Percentiles rank a stretch among this genome's conserved stretches.
Evolutionary conservation across 1,140 invertebrate genomes (phyloP).

Genomic region (Drosophila seguyi): DNA sequence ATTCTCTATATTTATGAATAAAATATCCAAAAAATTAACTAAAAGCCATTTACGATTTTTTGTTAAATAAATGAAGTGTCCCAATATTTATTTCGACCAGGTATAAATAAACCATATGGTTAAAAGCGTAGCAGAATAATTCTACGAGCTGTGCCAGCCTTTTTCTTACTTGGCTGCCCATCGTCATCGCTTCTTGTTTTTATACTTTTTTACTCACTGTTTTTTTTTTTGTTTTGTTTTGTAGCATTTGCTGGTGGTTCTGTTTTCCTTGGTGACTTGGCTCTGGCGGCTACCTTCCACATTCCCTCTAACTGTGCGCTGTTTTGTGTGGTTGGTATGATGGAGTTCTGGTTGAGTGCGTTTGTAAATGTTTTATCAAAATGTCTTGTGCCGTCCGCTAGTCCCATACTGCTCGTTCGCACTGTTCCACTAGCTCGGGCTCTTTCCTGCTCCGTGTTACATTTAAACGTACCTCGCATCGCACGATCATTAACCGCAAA

Average conservation of each 20-base stretch:
- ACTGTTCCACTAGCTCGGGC: background rate
- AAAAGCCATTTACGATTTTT: too few species aligned
- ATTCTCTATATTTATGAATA: too few species aligned
- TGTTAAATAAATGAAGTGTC: too few species aligned
- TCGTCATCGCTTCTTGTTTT: slow-evolving; percentile 42
- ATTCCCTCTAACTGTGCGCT: slow-evolving; percentile 55
- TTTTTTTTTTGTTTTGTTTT: slow-evolving; percentile 4
- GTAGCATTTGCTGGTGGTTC: slow-evolving; percentile 27
- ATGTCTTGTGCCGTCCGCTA: slow-evolving; percentile 77
- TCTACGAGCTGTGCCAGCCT: slow-evolving; percentile 56
- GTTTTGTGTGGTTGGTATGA: slow-evolving; percentile 39
- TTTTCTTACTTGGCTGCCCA: slow-evolving; percentile 51
- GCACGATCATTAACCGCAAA: slow-evolving; percentile 81
- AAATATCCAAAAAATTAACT: too few species aligned
- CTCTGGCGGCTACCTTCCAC: slow-evolving; percentile 15
- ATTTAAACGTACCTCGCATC: slow-evolving; percentile 58
- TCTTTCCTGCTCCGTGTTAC: slow-evolving; percentile 52
- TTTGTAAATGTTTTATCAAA: slow-evolving; percentile 83
- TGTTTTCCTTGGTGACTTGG: slow-evolving; percentile 38
- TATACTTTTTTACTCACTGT: slow-evolving; percentile 17
- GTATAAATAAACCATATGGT: slow-evolving; percentile 84
- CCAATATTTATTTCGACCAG: too few species aligned
- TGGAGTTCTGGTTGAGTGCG: slow-evolving; percentile 78
- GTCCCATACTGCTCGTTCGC: background rate
- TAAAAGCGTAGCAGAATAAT: slow-evolving; percentile 80